Evolutionary conservation across 2,113 vertebrate species (phyloP), one percentile per base, ranked within the genome.

Genomic region (Oophaga pumilio): DNA sequence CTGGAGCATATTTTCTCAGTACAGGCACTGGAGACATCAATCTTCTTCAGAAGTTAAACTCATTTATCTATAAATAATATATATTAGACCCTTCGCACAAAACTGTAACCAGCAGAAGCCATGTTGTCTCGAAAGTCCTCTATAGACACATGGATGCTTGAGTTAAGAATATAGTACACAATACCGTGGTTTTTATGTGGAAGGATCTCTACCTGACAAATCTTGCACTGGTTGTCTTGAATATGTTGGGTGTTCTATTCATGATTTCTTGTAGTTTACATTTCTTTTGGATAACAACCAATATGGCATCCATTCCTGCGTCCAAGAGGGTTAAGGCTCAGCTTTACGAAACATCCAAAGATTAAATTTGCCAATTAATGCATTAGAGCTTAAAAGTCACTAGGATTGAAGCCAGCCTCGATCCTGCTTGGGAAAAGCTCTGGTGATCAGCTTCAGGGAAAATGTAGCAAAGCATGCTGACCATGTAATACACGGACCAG

Each of bases 191-290:
- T 49, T 81, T 49, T 43, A 64, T 7, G n/a, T 1, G 28, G 60
- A 81, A 53, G 10, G 43, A 82, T 15, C 18, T 33, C 22, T 18
- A 82, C 22, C n/a, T 68, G 22, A 83, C 62, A 69, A 24, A 24
- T 68, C n/a, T 69, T 83, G 60, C 33, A 82, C 80, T 52, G 81
- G 20, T 66, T 14, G 15, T 68, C 26, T 50, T 66, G 43, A 68
- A 82, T 14, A 83, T 52, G 77, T 14, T 26, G 49, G 80, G 52
- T 20, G 9, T 62, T 52, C 18, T 17, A 8, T 24, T 53, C n/a
- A 26, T 68, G 8, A 83, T 49, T 12, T 68, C 52, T 68, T 68
- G 43, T 43, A 24, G 62, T 64, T 68, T 50, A 53, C 62, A 69
- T 52, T 71, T 12, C 6, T 71, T 33, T 17, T n/a, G 12, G 68